Evolutionary conservation across 2,113 vertebrate species (phyloP).

Genomic region (Ancistrus triradiatus): DNA sequence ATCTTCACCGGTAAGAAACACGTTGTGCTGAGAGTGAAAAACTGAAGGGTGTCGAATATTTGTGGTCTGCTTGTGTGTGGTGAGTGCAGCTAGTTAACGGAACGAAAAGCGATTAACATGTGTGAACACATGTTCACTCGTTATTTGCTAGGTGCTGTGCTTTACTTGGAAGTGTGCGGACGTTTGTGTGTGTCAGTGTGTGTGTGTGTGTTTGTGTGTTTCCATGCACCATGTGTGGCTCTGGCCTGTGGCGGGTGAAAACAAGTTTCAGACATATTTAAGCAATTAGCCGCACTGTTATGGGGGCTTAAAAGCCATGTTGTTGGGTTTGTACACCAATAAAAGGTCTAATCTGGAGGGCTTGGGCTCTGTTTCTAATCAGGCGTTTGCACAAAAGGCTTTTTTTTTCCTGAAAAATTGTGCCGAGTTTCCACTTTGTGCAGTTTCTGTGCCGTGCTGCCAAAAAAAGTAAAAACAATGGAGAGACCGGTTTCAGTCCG

Average conservation of each 20-base stretch:
- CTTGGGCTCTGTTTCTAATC: conserved; percentile 44
- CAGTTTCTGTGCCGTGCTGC: not conserved
- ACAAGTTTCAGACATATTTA: conserved; percentile 60
- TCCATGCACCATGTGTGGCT: conserved; percentile 48
- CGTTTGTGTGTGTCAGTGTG: conserved; percentile 8
- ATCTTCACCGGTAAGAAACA: conserved; percentile 83
- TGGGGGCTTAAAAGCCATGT: conserved; percentile 54
- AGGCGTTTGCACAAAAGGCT: conserved; percentile 30
- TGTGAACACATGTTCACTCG: not conserved
- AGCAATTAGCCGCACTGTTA: conserved; percentile 61
- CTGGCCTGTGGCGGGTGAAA: conserved; percentile 51
- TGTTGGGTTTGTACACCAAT: conserved; percentile 61
- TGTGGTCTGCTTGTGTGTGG: no score
- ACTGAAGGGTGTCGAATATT: no score
- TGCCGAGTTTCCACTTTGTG: conserved; percentile 18
- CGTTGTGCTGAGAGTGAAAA: no score
- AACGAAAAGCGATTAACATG: no score
- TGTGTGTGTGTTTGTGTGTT: not conserved
- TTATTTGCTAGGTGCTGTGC: not conserved
- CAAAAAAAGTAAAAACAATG: conserved; percentile 14
- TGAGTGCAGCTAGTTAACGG: no score
- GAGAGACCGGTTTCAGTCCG: not conserved
- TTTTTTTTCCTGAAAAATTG: conserved; percentile 12
- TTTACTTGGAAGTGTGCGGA: conserved; percentile 8
- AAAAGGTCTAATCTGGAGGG: conserved; percentile 51